These are phyloP conservation scores for Erithacus rubecula DNA, from an alignment of 2,797 vertebrate genomes.

Conservation along the genomic window DNA sequence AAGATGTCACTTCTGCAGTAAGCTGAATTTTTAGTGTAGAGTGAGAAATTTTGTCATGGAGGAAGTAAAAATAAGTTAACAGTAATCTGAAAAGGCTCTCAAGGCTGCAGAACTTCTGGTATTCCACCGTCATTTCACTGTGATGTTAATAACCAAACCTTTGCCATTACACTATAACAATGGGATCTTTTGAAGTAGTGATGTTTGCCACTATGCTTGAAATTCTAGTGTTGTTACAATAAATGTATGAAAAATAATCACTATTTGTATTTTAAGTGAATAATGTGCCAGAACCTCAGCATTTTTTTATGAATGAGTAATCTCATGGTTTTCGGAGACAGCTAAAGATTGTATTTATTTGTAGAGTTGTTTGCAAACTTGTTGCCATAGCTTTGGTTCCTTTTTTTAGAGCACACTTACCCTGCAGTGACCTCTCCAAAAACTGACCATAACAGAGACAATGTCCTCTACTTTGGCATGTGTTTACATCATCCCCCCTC, in stretches of 20 bases:
- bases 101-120: neutral
- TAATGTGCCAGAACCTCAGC: neutral
- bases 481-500: neutral
- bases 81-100: neutral
- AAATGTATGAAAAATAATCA: neutral
- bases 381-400: neutral
- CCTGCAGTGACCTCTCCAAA: neutral
- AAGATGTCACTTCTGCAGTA: neutral
- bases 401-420: neutral
- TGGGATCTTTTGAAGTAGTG: neutral
- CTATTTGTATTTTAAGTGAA: neutral
- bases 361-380: neutral
- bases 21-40: neutral
- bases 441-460: neutral
- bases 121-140: neutral
- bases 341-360: neutral
- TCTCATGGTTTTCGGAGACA: neutral
- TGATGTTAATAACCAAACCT: neutral
- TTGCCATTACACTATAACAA: neutral
- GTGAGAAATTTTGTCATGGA: neutral
- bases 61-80: neutral
- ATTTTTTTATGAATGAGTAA: neutral
- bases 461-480: neutral
- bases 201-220: neutral
- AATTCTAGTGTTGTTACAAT: neutral